Percentiles rank a stretch among this genome's conserved stretches.
Evolutionary conservation across 2,888 invertebrate species (phyloP).

Genomic region (Dascillus cervinus): DNA sequence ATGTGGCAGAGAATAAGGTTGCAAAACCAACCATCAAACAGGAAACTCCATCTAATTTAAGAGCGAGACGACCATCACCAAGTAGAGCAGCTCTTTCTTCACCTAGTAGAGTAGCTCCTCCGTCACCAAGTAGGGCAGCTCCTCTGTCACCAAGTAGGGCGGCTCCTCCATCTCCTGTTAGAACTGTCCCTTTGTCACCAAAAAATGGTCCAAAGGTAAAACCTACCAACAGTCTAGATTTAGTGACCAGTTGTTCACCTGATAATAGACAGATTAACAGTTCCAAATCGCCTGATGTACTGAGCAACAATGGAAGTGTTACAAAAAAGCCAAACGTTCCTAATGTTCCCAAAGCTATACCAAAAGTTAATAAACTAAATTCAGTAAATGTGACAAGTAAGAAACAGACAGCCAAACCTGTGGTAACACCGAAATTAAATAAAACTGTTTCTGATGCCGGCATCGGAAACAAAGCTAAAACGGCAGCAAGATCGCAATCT

Average conservation of each 20-base stretch:
- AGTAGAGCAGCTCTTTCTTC: constrained; percentile 24
- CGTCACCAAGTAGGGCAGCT: constrained; percentile 35
- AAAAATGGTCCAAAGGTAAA: no score
- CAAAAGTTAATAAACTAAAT: constrained; percentile 44
- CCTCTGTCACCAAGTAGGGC: no score
- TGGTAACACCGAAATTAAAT: constrained; percentile 14
- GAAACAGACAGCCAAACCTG: constrained; percentile 19
- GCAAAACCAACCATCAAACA: constrained; percentile 24
- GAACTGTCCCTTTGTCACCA: no score
- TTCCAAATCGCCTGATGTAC: constrained; percentile 55
- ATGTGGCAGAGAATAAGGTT: constrained; percentile 10
- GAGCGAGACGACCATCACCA: constrained; percentile 37
- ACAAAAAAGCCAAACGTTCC: constrained; percentile 33
- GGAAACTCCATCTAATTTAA: constrained; percentile 45
- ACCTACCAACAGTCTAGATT: constrained; percentile 62
- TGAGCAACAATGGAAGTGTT: constrained; percentile 41
- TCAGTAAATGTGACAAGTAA: constrained; percentile 31
- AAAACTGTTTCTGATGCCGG: constrained; percentile 15
- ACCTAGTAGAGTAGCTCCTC: constrained; percentile 38
- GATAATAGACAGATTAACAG: constrained; percentile 21
- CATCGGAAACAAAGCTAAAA: constrained; percentile 23
- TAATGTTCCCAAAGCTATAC: constrained; percentile 40
- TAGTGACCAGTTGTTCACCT: constrained; percentile 64
- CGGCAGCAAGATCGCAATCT: constrained; percentile 51
- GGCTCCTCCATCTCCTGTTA: no score